Evolutionary conservation across 2,113 vertebrate genomes (phyloP).

Genomic region (Sitta europaea): DNA sequence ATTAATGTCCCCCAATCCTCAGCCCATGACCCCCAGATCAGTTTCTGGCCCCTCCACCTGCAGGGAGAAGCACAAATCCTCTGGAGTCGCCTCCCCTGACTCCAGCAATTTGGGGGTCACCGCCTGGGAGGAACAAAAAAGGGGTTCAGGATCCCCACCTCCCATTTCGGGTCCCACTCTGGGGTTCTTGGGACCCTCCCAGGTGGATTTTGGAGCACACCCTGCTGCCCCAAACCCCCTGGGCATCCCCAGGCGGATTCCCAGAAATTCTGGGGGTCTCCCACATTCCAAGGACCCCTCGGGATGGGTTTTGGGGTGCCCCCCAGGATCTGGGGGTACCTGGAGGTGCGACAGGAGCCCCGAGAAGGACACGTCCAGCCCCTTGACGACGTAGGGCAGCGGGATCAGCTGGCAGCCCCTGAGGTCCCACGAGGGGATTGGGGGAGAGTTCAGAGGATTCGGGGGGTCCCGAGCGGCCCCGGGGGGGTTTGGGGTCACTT

Average conservation of each 20-base stretch:
- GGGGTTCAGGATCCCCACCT: neutral
- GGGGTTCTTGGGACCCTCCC: neutral
- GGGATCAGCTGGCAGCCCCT: neutral
- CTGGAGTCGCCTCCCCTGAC: neutral
- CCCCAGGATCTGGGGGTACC: neutral
- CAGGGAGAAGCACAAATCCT: neutral
- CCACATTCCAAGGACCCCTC: no score
- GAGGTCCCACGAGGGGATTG: neutral
- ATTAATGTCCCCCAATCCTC: neutral
- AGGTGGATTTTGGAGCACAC: neutral
- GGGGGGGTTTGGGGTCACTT: no score
- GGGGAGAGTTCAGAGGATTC: accelerated
- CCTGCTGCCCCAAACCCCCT: neutral
- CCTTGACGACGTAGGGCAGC: neutral
- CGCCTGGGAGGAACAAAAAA: accelerated
- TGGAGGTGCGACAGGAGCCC: neutral
- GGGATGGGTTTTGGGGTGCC: neutral
- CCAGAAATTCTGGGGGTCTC: neutral
- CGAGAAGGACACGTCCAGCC: neutral
- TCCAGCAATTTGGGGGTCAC: neutral
- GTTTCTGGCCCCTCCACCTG: neutral
- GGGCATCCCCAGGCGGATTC: accelerated
- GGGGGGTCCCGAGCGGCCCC: no score
- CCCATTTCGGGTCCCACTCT: neutral
- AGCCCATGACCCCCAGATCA: no score